Base-by-base conservation (phyloP, 2,113 vertebrate genomes). In the Bagarius yarrelli region DNA sequence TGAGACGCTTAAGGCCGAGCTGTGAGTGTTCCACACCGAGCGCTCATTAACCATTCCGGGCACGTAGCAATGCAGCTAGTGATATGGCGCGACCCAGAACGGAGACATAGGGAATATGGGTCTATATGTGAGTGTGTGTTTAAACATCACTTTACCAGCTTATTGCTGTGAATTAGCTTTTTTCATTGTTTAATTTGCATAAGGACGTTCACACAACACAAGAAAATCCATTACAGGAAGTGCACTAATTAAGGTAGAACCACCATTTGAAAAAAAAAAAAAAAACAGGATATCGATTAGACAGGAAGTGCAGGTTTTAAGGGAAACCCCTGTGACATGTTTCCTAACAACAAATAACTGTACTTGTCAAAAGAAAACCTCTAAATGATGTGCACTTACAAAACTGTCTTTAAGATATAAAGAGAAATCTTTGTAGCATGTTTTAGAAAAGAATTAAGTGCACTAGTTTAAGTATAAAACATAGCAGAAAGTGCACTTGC, bases 61-160 rank as follows among this genome's bases (percentile, higher is more conserved):
- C 71, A 75, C 60, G 59, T 64, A 66, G 59, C 47, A 56, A 56
- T 66, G 80, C 60, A 81, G 71, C 80, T 81, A 80, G 34, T 80
- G 78, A 80, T 72, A 80, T 27, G n/a, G 47, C 52, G 32, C 23
- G 40, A 36, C 47, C 55, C 59, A 55, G 66, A 47, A 74, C 21
- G 23, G 40, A 78, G 56, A 59, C 23, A 71, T 21, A 71, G 15
- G 44, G 9, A 70, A 52, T 21, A 27, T 30, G 13, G 32, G 27
- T 34, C 8, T 34, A 9, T 40, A 61, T 55, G 61, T 78, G 76
- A 52, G 76, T 27, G 59, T 64, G 75, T 77, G 59, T 27, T 44
- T 23, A 47, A 47, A 5, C 2, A 47, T 70, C 40, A 47, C 40
- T 16, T 67, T 66, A 40, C 60, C 30, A 8, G 6, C 57, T 60